Evolutionary conservation across 2,888 invertebrate genomes (phyloP).

Genomic region (Eristalis pertinax): DNA sequence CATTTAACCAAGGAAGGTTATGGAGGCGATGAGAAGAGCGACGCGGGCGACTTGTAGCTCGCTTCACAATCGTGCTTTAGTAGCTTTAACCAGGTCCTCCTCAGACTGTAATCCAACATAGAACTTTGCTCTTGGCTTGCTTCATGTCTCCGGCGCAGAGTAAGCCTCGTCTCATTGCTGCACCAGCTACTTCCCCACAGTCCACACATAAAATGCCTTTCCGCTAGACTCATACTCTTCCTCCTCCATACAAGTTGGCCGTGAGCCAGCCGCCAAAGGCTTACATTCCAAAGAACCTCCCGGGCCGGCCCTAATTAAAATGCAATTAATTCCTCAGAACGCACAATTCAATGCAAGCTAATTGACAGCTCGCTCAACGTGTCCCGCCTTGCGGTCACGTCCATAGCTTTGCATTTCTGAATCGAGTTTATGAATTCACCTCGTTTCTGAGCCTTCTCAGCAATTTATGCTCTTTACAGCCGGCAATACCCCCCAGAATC

Average conservation of each 20-base stretch:
- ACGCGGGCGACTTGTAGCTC: too few relatives aligned
- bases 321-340: not conserved
- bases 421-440: slow-evolving; percentile 6
- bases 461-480: not conserved
- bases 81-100: too few relatives aligned
- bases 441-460: not conserved
- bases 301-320: not conserved
- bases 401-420: not conserved
- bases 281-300: not conserved
- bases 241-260: not conserved
- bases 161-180: too few relatives aligned
- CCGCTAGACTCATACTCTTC: not conserved
- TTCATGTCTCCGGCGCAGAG: too few relatives aligned
- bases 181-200: too few relatives aligned
- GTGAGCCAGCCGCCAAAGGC: not conserved
- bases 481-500: too few relatives aligned
- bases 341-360: not conserved
- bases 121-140: too few relatives aligned
- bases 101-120: too few relatives aligned
- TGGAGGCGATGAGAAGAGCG: too few relatives aligned
- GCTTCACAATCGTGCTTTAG: too few relatives aligned
- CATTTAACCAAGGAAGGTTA: too few relatives aligned
- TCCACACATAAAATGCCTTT: too few relatives aligned
- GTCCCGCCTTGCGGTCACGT: not conserved
- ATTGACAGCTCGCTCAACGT: not conserved